Evolutionary conservation across 2,113 vertebrate genomes (phyloP), one percentile per base, ranked within the genome.

Genomic region (Struthidea cinerea): DNA sequence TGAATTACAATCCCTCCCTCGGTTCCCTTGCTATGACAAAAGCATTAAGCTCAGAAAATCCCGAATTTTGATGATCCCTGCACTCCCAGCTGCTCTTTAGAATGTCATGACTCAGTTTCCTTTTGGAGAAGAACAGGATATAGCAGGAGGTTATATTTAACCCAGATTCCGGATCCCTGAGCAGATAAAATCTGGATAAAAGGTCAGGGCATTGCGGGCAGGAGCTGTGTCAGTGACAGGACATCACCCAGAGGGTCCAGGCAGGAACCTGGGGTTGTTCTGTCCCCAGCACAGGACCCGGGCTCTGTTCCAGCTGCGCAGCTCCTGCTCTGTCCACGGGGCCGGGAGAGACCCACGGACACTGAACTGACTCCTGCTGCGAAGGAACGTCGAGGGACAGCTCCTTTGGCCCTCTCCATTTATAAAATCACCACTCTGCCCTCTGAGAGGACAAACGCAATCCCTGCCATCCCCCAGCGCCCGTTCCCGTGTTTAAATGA

Each of bases 341-440:
- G 79, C 61, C 49, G 55, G 71, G 35, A 81, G 59, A 79, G 55
- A 71, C 3, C 57, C 70, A 70, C 10, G 6, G 76, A 44, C 76
- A 41, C 46, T 41, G 59, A 6, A 49, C 56, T 0, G 84, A 74
- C 88, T 92, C 50, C 93, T 52, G 97, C 96, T 97, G 97, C 98
- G 89, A 87, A 96, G 97, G 44, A 93, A 91, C 97, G 69, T 27
- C 35, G 37, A 44, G 70, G 95, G 91, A 67, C 79, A 55, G 77
- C 42, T 70, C 80, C 89, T 79, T 61, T 70, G 74, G 92, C 59
- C 70, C 71, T 89, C 89, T 90, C 92, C 86, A 49, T 78, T 84
- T 93, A 71, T 52, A 61, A 88, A 97, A 91, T 39, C 94, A 79
- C 79, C 96, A 84, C 91, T 95, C 7, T 89, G 96, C 94, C 94